Evolutionary conservation across 1,140 invertebrate species (phyloP).

Genomic region (Orchesella cincta): DNA sequence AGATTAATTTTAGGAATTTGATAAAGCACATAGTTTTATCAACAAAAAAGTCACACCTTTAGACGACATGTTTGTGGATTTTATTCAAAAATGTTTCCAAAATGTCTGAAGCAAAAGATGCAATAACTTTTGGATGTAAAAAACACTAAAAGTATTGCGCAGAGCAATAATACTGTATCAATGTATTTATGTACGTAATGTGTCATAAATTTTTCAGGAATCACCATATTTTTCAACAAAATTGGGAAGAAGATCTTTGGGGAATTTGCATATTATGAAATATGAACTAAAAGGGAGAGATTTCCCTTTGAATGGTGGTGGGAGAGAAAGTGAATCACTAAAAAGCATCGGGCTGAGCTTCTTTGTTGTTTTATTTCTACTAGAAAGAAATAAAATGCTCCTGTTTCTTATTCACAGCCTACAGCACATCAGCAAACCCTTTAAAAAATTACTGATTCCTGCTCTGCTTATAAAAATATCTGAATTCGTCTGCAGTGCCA

Average conservation of each 20-base stretch:
- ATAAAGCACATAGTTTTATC: too few species aligned
- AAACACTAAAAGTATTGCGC: too few species aligned
- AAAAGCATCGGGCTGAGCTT: not conserved
- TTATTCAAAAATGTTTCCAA: too few species aligned
- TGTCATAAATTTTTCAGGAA: conserved; percentile 39
- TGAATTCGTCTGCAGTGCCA: not conserved
- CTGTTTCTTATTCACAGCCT: too few species aligned
- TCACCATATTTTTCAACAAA: conserved; percentile 42
- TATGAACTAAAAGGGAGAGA: conserved; percentile 29
- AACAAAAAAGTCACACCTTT: too few species aligned
- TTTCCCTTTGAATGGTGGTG: not conserved
- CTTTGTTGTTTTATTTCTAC: not conserved
- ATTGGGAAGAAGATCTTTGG: conserved; percentile 34
- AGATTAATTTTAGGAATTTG: too few species aligned
- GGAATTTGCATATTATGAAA: conserved; percentile 47
- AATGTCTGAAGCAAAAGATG: too few species aligned
- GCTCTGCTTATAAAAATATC: not conserved
- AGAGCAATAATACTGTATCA: too few species aligned
- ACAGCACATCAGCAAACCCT: not conserved
- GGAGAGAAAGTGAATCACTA: not conserved
- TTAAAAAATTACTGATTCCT: not conserved
- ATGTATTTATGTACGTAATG: too few species aligned
- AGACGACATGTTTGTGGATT: too few species aligned
- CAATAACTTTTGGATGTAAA: too few species aligned
- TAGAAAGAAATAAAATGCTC: too few species aligned